These are phyloP conservation scores for Brachionus manjavacas DNA, from an alignment of 1,140 invertebrate genomes.

Conservation along the genomic window DNA sequence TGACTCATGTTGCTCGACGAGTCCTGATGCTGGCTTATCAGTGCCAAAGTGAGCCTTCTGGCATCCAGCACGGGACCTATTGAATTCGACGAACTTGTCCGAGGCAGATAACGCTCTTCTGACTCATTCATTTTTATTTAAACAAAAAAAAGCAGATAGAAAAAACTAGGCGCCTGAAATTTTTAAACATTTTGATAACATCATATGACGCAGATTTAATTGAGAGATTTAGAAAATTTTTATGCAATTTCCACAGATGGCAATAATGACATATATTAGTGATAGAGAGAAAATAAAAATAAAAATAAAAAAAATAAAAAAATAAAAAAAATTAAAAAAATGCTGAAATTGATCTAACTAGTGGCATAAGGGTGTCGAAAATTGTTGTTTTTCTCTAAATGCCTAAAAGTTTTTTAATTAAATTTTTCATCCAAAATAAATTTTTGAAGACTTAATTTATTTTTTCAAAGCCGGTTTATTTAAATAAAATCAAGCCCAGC, in stretches of 20 bases:
- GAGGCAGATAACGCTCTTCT: background rate
- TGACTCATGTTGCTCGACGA: background rate
- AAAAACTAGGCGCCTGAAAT: background rate
- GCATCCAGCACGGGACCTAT: too few species aligned
- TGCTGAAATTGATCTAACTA: background rate
- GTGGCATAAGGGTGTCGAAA: background rate
- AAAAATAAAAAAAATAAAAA: background rate
- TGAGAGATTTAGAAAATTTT: background rate
- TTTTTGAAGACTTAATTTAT: background rate
- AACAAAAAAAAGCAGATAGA: background rate
- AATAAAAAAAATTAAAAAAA: background rate
- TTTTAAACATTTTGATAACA: constrained; percentile 6
- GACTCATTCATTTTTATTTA: constrained; percentile 16
- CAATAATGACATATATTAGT: background rate
- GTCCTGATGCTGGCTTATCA: background rate
- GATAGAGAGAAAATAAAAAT: background rate
- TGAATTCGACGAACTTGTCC: background rate
- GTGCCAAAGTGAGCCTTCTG: background rate
- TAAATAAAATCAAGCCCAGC: background rate
- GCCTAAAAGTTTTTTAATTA: background rate
- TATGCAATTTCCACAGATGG: constrained; percentile 22
- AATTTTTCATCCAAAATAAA: background rate
- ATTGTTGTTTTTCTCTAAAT: background rate
- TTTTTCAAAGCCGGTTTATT: background rate
- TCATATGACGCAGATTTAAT: constrained; percentile 20